Conservation (phyloP, 2,113 vertebrate species). For the Illadopsis cleaveri region DNA sequence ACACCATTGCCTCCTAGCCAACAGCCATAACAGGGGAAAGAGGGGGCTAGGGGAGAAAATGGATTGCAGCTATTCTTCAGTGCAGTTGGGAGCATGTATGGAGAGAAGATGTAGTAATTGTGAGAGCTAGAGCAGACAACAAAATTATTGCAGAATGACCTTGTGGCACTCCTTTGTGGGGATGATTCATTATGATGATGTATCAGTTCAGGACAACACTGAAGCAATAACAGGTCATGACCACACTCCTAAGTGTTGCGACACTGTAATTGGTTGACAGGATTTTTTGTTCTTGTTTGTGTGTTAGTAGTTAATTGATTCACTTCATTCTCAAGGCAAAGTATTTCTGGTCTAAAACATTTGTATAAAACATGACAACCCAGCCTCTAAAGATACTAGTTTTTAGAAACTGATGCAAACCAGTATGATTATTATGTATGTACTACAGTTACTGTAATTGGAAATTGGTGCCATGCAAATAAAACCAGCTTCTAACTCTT, state of each 20-base stretch:
- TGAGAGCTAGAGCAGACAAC: neutral
- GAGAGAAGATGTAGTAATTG: neutral
- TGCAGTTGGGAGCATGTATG: neutral
- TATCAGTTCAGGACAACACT: neutral
- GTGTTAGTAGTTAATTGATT: conserved; percentile 2
- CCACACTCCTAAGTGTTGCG: neutral
- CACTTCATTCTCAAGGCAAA: neutral
- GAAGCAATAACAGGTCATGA: neutral
- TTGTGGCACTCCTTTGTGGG: neutral
- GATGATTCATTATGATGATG: neutral
- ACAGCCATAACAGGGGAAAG: neutral
- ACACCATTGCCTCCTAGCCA: neutral
- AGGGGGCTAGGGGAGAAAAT: neutral
- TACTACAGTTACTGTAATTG: neutral
- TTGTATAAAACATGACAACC: neutral
- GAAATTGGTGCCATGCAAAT: neutral
- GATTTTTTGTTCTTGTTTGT: neutral
- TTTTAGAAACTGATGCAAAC: neutral
- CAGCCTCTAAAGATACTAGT: neutral
- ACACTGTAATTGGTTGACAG: neutral
- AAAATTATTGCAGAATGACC: conserved; percentile 10
- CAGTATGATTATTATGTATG: neutral
- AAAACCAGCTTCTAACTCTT: neutral
- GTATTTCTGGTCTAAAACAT: neutral
- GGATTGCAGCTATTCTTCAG: neutral